Conservation (phyloP, 2,888 invertebrate species). For the Chrysolina americana region DNA sequence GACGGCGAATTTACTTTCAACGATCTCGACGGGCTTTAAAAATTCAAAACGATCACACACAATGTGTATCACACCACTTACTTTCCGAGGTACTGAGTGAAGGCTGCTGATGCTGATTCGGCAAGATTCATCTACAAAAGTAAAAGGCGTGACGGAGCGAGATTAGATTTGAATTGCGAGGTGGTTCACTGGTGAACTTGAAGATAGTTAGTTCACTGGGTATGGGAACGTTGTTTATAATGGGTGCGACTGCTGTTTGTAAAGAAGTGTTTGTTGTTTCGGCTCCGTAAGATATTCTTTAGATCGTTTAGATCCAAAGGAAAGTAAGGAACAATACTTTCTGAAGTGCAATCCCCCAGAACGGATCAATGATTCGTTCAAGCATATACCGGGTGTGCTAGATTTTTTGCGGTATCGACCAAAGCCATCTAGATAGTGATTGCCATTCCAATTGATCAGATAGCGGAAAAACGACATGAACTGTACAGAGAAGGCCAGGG, state of each 20-base stretch:
- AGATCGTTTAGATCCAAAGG: no score
- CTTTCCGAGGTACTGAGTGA: background rate
- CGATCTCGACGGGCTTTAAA: slow-evolving; percentile 15
- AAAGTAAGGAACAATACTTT: no score
- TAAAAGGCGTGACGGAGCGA: background rate
- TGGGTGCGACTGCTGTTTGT: background rate
- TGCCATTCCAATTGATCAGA: no score
- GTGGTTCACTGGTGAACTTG: slow-evolving; percentile 9
- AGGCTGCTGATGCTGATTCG: background rate
- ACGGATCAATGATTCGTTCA: no score
- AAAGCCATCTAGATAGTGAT: no score
- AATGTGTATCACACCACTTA: slow-evolving; percentile 7
- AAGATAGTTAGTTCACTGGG: background rate
- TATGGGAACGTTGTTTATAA: background rate
- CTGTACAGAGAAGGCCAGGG: no score
- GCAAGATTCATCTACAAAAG: background rate
- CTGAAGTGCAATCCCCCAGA: no score
- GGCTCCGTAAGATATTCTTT: no score
- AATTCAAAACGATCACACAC: background rate
- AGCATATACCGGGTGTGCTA: no score
- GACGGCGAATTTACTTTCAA: slow-evolving; percentile 46
- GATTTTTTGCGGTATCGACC: no score
- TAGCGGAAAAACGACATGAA: no score
- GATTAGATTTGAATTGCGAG: slow-evolving; percentile 2
- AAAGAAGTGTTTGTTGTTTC: no score